These are phyloP conservation scores for Poeciliopsis turrubarensis DNA, from an alignment of 2,113 vertebrate genomes.

Conservation along the genomic window DNA sequence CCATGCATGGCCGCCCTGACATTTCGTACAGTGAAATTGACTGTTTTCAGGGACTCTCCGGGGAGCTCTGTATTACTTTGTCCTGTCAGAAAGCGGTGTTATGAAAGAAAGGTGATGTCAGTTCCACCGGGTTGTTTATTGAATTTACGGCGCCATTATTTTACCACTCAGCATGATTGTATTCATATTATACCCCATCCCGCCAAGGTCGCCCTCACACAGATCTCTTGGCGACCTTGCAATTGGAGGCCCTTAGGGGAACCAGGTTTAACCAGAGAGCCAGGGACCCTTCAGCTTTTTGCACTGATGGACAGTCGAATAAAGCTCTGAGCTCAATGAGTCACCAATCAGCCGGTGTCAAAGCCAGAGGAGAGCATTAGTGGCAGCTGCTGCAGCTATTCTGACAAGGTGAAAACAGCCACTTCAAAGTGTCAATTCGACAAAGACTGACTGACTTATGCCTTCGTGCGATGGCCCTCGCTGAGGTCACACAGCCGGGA, in stretches of 20 bases:
- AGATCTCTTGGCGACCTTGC: slow-evolving; percentile 65
- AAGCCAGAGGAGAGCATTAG: slow-evolving; percentile 20
- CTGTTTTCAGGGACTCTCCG: slow-evolving; percentile 70
- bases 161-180: slow-evolving; percentile 78
- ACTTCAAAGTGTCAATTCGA: slow-evolving; percentile 16
- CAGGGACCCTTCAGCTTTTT: slow-evolving; percentile 59
- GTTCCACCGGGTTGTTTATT: slow-evolving; percentile 74
- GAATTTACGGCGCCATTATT: slow-evolving; percentile 80
- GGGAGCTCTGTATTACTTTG: slow-evolving; percentile 70
- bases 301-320: slow-evolving; percentile 67
- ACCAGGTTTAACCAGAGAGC: slow-evolving; percentile 45
- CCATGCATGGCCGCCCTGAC: slow-evolving; percentile 75
- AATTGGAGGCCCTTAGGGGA: slow-evolving; percentile 14
- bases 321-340: slow-evolving; percentile 63
- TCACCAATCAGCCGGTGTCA: slow-evolving; percentile 60
- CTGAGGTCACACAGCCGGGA: slow-evolving; percentile 30
- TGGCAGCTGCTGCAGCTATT: not conserved
- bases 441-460: slow-evolving; percentile 42
- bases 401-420: slow-evolving; percentile 35
- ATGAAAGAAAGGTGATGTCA: slow-evolving; percentile 73
- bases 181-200: slow-evolving; percentile 77
- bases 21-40: slow-evolving; percentile 69
- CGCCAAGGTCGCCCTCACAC: slow-evolving; percentile 64
- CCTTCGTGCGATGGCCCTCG: not conserved
- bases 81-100: slow-evolving; percentile 75